phyloP scores from a whole-genome alignment of 2,797 vertebrate species.

The Chloroceryle amazona region DNA sequence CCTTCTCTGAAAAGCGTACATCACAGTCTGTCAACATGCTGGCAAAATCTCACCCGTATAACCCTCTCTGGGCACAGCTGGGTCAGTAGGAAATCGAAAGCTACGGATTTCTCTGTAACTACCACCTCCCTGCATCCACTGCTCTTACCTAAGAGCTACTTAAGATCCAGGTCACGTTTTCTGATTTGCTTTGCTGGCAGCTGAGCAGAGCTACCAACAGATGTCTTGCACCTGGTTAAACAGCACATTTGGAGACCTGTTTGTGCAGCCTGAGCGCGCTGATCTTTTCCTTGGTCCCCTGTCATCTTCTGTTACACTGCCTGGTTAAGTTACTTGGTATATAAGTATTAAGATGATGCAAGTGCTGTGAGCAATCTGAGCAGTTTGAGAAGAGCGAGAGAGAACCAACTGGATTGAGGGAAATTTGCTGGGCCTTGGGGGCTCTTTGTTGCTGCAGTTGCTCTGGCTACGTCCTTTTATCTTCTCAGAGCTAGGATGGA shows the following conservation, averaged over 20 bases:
- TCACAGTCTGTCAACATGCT: constrained; percentile 86
- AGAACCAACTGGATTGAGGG: background rate
- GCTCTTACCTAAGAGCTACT: background rate
- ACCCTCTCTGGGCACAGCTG: constrained; percentile 91
- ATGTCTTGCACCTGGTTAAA: background rate
- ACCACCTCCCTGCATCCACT: background rate
- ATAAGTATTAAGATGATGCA: background rate
- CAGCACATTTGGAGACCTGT: background rate
- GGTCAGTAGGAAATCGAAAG: constrained; percentile 78
- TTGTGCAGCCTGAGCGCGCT: background rate
- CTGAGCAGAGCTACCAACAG: background rate
- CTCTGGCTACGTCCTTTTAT: background rate
- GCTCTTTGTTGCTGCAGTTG: background rate
- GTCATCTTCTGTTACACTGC: background rate
- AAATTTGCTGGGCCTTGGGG: background rate
- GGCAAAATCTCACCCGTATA: constrained; percentile 89
- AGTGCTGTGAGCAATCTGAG: background rate
- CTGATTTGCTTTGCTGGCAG: background rate
- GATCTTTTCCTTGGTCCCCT: background rate
- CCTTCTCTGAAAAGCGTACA: constrained; percentile 86
- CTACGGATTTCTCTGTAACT: background rate
- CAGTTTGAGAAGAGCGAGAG: background rate
- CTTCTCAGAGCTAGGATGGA: background rate
- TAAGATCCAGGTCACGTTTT: background rate
- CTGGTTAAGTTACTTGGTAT: background rate